Evolutionary conservation across 2,888 invertebrate species (phyloP), one percentile per base, ranked within the genome.

Genomic region (Phyto melanocephala): DNA sequence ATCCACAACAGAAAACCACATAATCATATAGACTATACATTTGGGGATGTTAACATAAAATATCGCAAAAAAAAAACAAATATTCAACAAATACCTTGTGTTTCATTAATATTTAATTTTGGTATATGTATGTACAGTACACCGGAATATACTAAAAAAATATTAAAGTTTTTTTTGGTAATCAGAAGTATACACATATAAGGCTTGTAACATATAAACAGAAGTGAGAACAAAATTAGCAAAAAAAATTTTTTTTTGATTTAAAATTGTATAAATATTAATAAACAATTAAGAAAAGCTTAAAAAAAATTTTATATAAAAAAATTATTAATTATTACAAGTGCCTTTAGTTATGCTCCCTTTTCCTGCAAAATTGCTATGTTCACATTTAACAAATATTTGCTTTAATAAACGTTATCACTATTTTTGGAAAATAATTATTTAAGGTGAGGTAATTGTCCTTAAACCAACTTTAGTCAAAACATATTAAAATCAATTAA

Each of bases 31-130:
- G 47, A 20, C 54, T 50, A 40, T 60, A 28, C n/a, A 33, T 13
- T 10, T 17, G 35, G 13, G 11, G 45, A 17, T 40, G 68, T 28
- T 52, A 42, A 42, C n/a, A 17, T 50, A 47, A 71, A 47, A 52
- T 33, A 77, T 52, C 15, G 60, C 3, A 28, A 28, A 28, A 28
- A 62, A 62, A 40, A 24, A 17, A 35, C 58, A 58, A 62, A 52
- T 11, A 47, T 40, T 33, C 17, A 56, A 24, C 33, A n/a, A 79
- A 79, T 70, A 82, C 82, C 78, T 82, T 79, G 71, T 67, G 79
- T 71, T 82, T 79, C 62, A 76, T 82, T 79, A 79, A 82, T 79
- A 75, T 79, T 79, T 75, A 52, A 82, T 79, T 79, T 74, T 62
- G 62, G 47, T 52, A 74, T 33, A 40, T 15, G 67, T 28, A 78